A percentile compares a stretch with the other conserved stretches of the same genome.
Evolutionary conservation across 2,113 vertebrate species (phyloP).

Genomic region (Pollachius pollachius): DNA sequence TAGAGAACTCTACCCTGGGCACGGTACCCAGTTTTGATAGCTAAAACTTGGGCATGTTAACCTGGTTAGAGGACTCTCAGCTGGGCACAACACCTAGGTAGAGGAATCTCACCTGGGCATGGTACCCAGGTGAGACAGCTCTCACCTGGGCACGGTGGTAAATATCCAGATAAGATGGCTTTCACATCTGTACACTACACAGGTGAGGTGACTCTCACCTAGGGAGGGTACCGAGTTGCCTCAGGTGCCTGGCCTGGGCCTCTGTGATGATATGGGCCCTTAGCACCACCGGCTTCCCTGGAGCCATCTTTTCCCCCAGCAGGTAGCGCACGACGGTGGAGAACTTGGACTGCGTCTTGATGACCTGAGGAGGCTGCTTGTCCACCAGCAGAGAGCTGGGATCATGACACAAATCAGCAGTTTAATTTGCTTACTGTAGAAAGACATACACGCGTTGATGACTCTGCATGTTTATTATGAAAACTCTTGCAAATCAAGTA

Average conservation of each 20-base stretch:
- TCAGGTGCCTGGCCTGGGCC: conserved; percentile 80
- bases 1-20: not conserved
- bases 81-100: conserved; percentile 42
- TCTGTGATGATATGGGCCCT: conserved; percentile 91
- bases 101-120: conserved; percentile 79
- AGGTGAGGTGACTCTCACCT: conserved; percentile 49
- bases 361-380: conserved; percentile 92
- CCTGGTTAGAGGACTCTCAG: conserved; percentile 46
- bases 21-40: not conserved
- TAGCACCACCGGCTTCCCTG: conserved; percentile 81
- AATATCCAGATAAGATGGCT: no score
- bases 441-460: no score
- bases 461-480: no score
- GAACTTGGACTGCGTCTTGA: conserved; percentile 98
- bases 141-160: conserved; percentile 76
- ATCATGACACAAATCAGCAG: not conserved
- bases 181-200: not conserved
- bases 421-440: no score
- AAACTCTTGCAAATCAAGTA: no score
- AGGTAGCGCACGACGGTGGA: conserved; percentile 86
- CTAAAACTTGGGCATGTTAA: no score
- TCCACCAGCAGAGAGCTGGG: conserved; percentile 89
- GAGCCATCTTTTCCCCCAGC: conserved; percentile 81
- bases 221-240: conserved; percentile 41
- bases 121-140: conserved; percentile 18